Base-by-base conservation (phyloP, 2,888 invertebrate genomes). In the Cephonodes hylas region DNA sequence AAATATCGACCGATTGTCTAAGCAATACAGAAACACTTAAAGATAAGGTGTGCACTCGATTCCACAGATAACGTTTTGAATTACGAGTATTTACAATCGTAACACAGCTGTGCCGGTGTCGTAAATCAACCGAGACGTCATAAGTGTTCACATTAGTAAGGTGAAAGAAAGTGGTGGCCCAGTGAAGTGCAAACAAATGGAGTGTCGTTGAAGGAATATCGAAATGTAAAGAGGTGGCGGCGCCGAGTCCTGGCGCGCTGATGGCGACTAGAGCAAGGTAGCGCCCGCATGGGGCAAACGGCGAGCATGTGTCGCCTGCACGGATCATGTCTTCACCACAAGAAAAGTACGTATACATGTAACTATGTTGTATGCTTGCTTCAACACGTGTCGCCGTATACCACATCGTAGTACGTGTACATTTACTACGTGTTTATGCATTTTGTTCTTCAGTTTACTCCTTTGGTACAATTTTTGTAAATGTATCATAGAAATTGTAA, bases 301-400 rank as follows among this genome's bases (percentile, higher is more conserved):
- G 95, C 95, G 94, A 95, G 95, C 89, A 96, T 96, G 95, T 96
- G 96, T 93, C 95, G 95, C 93, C 94, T 95, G 89, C 95, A 95
- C 93, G 95, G 95, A 94, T 94, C 93, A 93, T 93, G 93, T 89
- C 94, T 95, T 92, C 95, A 95, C 86, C 95, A 95, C 92, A 95
- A 95, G 94, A 95, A 95, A 93, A 95, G 95, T 94, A 95, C 86
- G 94, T 94, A 93, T 81, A 5, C 15, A 63, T 42, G 25, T n/a
- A 25, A 42, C 27, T 38, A n/a, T 13, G 31, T 18, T 27, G 42
- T 46, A 15, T 22, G 31, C 8, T 31, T 59, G 23, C n/a, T 42
- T 18, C 4, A 27, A 15, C 15, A 20, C 22, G 13, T 4, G 3
- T 45, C 18, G 8, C 18, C 57, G 27, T 48, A 3, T 48, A 15